A percentile compares a stretch with the other conserved stretches of the same genome.
Evolutionary conservation across 2,797 vertebrate species (phyloP).

Genomic region (Characodon lateralis): DNA sequence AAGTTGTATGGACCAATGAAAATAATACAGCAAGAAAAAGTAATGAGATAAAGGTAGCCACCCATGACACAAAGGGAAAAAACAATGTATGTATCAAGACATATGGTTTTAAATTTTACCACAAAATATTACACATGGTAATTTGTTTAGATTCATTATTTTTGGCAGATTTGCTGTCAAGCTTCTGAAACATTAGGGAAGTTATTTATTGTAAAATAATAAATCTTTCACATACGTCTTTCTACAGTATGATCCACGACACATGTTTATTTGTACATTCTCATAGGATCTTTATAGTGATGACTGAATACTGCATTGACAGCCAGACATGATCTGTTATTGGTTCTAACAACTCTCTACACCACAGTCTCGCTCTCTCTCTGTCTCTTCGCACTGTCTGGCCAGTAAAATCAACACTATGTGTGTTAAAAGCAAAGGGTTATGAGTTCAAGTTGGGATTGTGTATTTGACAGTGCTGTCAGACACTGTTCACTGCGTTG

Average conservation of each 20-base stretch:
- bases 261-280: slow-evolving; percentile 13
- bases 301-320: slow-evolving; percentile 23
- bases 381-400: not conserved
- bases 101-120: too few relatives aligned
- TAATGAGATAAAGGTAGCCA: too few relatives aligned
- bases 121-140: not conserved
- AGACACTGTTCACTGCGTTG: slow-evolving; percentile 16
- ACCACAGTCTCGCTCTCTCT: slow-evolving; percentile 17
- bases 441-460: slow-evolving; percentile 49
- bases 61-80: not conserved
- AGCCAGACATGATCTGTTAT: slow-evolving; percentile 61
- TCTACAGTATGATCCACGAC: not conserved
- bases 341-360: slow-evolving; percentile 51
- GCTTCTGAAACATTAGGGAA: not conserved
- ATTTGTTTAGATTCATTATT: not conserved
- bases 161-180: not conserved
- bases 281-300: slow-evolving; percentile 53
- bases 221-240: not conserved
- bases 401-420: slow-evolving; percentile 36
- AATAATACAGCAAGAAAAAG: too few relatives aligned
- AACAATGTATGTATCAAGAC: not conserved
- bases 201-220: not conserved
- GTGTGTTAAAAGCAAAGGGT: slow-evolving; percentile 25
- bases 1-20: not conserved
- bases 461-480: slow-evolving; percentile 51